Evolutionary conservation across 2,888 invertebrate genomes (phyloP).

Genomic region (Ophonus ardosiacus): DNA sequence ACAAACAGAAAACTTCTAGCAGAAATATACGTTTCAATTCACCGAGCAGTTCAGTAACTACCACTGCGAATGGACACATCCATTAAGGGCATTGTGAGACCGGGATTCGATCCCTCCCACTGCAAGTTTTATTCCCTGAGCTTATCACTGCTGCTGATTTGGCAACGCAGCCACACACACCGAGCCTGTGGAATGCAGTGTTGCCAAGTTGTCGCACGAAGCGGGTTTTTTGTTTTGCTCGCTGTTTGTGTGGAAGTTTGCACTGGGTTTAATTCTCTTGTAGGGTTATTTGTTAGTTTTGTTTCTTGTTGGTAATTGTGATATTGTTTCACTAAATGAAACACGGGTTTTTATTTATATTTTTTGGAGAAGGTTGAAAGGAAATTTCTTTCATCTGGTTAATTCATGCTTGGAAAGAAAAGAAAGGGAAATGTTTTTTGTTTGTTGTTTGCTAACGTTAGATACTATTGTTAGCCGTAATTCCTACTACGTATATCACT

Average conservation of each 20-base stretch:
- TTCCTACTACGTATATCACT: neutral
- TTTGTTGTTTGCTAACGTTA: neutral
- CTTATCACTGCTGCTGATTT: conserved; percentile 31
- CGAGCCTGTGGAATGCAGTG: conserved; percentile 11
- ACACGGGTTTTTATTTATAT: neutral
- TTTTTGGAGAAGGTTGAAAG: neutral
- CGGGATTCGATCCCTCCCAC: conserved; percentile 18
- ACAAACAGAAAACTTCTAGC: conserved; percentile 24
- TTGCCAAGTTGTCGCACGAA: conserved; percentile 29
- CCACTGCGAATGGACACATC: conserved; percentile 15
- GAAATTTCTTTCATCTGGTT: neutral
- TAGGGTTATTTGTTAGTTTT: conserved; percentile 38
- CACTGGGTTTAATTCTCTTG: conserved; percentile 15
- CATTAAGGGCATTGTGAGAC: conserved; percentile 8
- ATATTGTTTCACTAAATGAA: conserved; percentile 37
- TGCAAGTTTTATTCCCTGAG: conserved; percentile 44
- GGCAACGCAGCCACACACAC: neutral
- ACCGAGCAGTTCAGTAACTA: conserved; percentile 14
- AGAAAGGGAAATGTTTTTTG: neutral
- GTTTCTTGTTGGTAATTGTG: conserved; percentile 38
- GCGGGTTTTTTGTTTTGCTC: conserved; percentile 1
- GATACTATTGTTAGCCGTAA: neutral
- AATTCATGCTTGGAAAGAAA: neutral
- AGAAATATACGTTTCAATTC: conserved; percentile 34
- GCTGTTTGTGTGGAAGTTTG: conserved; percentile 9